Evolutionary conservation across 2,888 invertebrate species (phyloP).

Genomic region (Conus canariensis): DNA sequence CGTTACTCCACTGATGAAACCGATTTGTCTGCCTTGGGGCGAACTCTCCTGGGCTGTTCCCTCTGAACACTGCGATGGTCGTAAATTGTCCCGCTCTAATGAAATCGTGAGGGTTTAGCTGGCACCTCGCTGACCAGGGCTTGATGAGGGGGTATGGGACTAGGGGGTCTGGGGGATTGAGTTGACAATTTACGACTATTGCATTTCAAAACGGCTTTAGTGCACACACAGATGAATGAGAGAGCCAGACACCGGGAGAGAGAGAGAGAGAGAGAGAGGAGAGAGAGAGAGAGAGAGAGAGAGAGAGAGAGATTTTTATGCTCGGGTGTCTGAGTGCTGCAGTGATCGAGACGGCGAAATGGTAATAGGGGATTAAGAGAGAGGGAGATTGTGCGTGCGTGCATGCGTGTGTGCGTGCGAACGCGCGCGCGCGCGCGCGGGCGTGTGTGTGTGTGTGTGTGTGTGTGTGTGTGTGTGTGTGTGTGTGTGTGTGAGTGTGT

Average conservation of each 20-base stretch:
- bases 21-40: slow-evolving; percentile 34
- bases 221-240: slow-evolving; percentile 25
- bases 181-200: slow-evolving; percentile 32
- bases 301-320: background rate
- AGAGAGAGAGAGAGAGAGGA: slow-evolving; percentile 20
- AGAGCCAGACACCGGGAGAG: background rate
- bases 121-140: slow-evolving; percentile 26
- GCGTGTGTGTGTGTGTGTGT: slow-evolving; percentile 24
- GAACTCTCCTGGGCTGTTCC: slow-evolving; percentile 5
- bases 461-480: slow-evolving; percentile 29
- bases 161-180: slow-evolving; percentile 27
- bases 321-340: background rate
- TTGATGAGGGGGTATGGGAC: slow-evolving; percentile 20
- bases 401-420: background rate
- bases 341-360: background rate
- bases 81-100: slow-evolving; percentile 39
- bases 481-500: slow-evolving; percentile 1
- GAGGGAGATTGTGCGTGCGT: background rate
- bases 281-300: background rate
- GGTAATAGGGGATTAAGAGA: background rate
- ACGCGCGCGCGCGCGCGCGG: background rate
- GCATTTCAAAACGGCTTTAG: slow-evolving; percentile 33
- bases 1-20: slow-evolving; percentile 32
- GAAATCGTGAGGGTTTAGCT: slow-evolving; percentile 34
- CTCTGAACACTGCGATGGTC: slow-evolving; percentile 23